Evolutionary conservation across 2,113 vertebrate genomes (phyloP).

Genomic region (Xenus cinereus): DNA sequence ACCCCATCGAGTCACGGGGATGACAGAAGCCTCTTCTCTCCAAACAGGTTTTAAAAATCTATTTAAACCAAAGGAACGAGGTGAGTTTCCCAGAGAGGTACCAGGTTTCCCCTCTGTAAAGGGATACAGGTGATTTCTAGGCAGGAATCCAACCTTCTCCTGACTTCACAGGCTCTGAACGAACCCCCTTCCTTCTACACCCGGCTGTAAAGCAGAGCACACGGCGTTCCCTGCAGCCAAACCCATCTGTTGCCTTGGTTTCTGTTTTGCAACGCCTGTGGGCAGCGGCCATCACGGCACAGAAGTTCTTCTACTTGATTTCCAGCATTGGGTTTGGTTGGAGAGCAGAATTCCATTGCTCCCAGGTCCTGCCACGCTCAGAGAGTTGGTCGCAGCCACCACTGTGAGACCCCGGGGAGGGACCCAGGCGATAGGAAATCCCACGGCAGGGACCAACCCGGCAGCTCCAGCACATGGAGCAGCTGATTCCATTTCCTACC

Average conservation of each 20-base stretch:
- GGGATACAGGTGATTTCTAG: background rate
- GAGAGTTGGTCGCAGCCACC: fast-evolving
- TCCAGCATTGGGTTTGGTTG: fast-evolving
- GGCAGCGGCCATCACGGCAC: background rate
- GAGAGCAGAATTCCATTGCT: background rate
- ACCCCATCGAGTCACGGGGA: background rate
- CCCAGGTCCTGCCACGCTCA: background rate
- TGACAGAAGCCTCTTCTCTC: background rate
- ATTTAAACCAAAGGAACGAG: background rate
- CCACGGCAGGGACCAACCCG: background rate
- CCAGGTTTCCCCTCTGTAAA: background rate
- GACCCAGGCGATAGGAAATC: fast-evolving
- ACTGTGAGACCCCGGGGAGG: background rate
- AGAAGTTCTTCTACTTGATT: background rate
- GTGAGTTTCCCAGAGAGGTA: background rate
- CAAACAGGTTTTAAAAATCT: background rate
- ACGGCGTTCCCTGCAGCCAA: fast-evolving
- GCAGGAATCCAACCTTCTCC: background rate
- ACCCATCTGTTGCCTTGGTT: too few relatives aligned
- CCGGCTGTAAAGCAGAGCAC: background rate
- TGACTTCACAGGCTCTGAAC: background rate
- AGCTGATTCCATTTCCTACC: background rate
- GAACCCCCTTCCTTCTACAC: background rate
- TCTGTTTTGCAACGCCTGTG: background rate
- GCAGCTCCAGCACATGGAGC: background rate